Base-by-base conservation (phyloP, 2,113 vertebrate species). In the Odocoileus virginianus region DNA sequence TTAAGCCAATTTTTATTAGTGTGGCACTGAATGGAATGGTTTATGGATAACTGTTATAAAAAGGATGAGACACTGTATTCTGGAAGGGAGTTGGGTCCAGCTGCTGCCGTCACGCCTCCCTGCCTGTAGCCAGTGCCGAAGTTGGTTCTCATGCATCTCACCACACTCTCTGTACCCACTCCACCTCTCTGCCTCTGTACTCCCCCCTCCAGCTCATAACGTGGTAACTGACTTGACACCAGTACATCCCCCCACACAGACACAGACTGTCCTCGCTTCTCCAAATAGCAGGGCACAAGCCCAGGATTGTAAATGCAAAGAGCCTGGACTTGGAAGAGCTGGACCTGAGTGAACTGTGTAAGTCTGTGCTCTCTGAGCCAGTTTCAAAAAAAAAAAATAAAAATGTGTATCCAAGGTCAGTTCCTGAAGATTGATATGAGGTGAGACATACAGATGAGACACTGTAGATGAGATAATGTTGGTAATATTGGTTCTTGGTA, bases 141-240 rank as follows among this genome's bases (percentile, higher is more conserved):
- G 30, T 5, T 54, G 13, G 2, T 1, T 1, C 4, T 23, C 33
- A 0, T 7, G 5, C 2, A 2, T 25, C 12, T 14, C 43, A 6
- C 47, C 13, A 11, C 0, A 21, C 50, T 23, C 30, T 16, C 45
- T 5, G 5, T 5, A 9, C 45, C 19, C 17, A 0, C 45, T 17
- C n/a, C 27, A 10, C 28, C 19, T 43, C 40, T 57, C 45, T 50
- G 2, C 43, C 36, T 36, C 55, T 58, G 21, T 58, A 9, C 14
- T 58, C 0, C 64, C 17, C 14, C 2, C 10, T 21, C 33, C 52
- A 54, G 36, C 40, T 60, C 27, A 7, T 30, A 45, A 0, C 47
- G 7, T 11, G 17, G 58, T 27, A 25, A 27, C 11, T 67, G 71
- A 47, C 57, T 60, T 28, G 71, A 30, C 17, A 43, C 7, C 25